Evolutionary conservation across 1,140 invertebrate genomes (phyloP).

Genomic region (Achatina immaculata): DNA sequence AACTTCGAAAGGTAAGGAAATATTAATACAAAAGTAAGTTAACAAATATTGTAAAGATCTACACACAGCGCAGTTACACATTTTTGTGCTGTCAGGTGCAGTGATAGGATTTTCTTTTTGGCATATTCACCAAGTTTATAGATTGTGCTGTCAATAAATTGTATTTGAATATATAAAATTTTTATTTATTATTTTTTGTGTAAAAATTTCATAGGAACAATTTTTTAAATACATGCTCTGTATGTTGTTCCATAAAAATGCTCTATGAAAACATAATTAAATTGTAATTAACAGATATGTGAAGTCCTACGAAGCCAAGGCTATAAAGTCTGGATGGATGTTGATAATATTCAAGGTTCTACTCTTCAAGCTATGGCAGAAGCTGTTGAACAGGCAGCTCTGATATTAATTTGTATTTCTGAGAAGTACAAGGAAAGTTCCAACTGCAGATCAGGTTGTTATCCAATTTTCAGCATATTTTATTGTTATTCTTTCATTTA

Average conservation of each 20-base stretch:
- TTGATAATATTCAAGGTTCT: conserved; percentile 58
- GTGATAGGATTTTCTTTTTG: too few relatives aligned
- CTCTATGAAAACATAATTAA: too few relatives aligned
- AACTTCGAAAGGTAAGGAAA: conserved; percentile 9
- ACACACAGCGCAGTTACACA: too few relatives aligned
- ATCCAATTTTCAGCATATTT: background rate
- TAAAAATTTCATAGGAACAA: too few relatives aligned
- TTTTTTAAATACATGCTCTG: too few relatives aligned
- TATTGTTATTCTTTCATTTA: background rate
- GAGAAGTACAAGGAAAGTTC: conserved; percentile 66
- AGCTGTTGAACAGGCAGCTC: conserved; percentile 61
- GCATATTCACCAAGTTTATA: too few relatives aligned
- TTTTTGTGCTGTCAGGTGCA: too few relatives aligned
- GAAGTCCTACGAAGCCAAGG: background rate
- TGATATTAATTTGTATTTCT: conserved; percentile 65
- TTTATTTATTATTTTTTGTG: too few relatives aligned
- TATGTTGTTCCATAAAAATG: background rate
- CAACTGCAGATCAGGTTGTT: conserved; percentile 64
- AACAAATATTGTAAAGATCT: too few relatives aligned
- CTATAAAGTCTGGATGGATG: conserved; percentile 54
- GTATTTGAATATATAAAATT: too few relatives aligned
- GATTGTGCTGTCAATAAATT: too few relatives aligned
- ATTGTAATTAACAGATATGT: background rate
- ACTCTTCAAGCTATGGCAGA: conserved; percentile 68
- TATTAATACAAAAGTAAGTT: too few relatives aligned